Conservation (phyloP, 2,888 invertebrate species). For the Linnaemya tessellans region DNA sequence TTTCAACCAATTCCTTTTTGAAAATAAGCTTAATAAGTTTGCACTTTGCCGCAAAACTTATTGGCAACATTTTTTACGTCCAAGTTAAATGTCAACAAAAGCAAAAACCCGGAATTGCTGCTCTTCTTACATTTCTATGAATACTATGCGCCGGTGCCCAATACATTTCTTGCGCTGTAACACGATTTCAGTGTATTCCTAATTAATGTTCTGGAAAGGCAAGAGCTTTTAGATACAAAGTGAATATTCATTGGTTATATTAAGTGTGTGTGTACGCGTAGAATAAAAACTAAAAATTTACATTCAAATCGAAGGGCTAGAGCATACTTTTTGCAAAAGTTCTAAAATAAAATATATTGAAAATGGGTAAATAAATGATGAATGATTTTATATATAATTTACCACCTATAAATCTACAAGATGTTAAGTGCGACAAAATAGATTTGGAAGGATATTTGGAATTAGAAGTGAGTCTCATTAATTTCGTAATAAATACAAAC, state of each 20-base stretch:
- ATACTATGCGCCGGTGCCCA: slow-evolving; percentile 64
- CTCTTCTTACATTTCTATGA: slow-evolving; percentile 5
- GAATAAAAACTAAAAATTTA: slow-evolving; percentile 40
- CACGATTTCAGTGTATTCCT: slow-evolving; percentile 55
- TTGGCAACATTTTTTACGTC: slow-evolving; percentile 60
- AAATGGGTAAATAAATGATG: slow-evolving; percentile 60
- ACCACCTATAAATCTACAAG: slow-evolving; percentile 24
- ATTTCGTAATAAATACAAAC: slow-evolving; percentile 75
- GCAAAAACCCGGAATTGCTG: slow-evolving; percentile 45
- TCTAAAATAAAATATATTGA: neutral
- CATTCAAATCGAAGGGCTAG: slow-evolving; percentile 5
- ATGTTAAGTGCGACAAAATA: slow-evolving; percentile 42
- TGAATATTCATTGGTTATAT: slow-evolving; percentile 8
- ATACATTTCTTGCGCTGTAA: slow-evolving; percentile 65
- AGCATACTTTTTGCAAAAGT: neutral
- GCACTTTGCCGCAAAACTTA: neutral
- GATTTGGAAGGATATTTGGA: slow-evolving; percentile 74
- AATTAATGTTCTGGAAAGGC: slow-evolving; percentile 69
- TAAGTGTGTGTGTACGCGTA: slow-evolving; percentile 25
- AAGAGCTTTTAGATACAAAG: slow-evolving; percentile 26
- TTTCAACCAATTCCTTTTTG: too few relatives aligned
- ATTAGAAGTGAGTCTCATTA: slow-evolving; percentile 77
- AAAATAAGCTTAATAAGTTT: neutral
- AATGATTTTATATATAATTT: slow-evolving; percentile 60
- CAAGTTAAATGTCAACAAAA: slow-evolving; percentile 58